Evolutionary conservation across 2,888 invertebrate genomes (phyloP), one percentile per base, ranked within the genome.

Genomic region (Tromatobia lineatoria): DNA sequence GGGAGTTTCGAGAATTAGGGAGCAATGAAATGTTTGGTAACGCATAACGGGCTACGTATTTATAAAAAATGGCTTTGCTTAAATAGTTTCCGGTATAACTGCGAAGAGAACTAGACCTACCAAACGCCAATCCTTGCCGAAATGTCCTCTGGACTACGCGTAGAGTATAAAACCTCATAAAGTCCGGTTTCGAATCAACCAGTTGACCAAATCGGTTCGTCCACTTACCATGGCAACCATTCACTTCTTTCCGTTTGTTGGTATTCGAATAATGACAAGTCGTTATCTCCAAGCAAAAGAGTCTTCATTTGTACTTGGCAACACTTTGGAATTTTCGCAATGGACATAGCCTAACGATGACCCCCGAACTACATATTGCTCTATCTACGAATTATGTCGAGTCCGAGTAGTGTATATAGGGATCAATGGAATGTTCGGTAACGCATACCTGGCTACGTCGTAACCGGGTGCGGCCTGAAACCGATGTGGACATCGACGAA

Each of bases 371-470:
- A 38, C 34, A 18, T 29, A 18, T 13, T 18, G 50, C 20, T 75
- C 52, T 20, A 57, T 75, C 75, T 64, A 34, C 64, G 75, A 75
- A 75, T 64, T 64, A 75, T 64, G 50, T 34, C 75, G 75, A 75
- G 61, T 75, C 50, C 45, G 18, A 29, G 50, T 25, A 45, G 20
- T 25, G 59, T 25, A 34, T 67, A 73, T 61, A 61, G 80, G 59
- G 45, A 69, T 52, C 61, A 20, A 74, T 78, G 81, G 81, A 84
- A 84, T 84, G 69, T 69, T 70, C 73, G 78, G 38, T 78, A 70
- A 81, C 81, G 81, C 80, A 84, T 84, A 77, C 52, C 80, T 77
- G 74, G 81, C 64, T 69, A 78, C 57, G 78, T 70, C 74, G 81
- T 81, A 78, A 81, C 81, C 70, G 78, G 59, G 73, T 54, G 77